These are phyloP conservation scores for Platorchestia sp. DNA, from an alignment of 1,140 invertebrate genomes.

Conservation along the genomic window DNA sequence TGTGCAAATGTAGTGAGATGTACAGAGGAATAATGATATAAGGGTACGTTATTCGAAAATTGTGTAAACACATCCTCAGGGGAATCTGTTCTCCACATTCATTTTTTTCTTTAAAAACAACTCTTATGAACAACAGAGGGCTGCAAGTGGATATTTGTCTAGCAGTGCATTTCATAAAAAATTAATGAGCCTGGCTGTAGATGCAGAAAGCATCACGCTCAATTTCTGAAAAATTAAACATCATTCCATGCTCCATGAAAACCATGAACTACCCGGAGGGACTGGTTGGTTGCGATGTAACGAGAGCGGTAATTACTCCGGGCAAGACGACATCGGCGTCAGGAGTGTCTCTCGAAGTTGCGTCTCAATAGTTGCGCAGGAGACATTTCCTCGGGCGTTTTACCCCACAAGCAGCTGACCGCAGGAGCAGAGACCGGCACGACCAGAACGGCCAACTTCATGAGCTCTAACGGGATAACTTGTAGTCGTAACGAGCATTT, in stretches of 20 bases:
- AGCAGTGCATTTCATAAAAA: neutral
- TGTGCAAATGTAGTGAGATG: neutral
- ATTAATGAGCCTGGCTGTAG: neutral
- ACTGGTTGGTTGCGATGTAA: neutral
- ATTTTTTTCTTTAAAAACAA: neutral
- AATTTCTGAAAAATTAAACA: neutral
- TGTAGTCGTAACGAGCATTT: neutral
- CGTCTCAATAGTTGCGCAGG: neutral
- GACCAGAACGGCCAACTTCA: neutral
- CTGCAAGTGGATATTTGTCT: neutral
- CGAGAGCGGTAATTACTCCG: neutral
- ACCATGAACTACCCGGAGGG: neutral
- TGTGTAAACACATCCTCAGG: neutral
- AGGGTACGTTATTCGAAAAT: neutral
- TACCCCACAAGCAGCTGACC: conserved; percentile 21
- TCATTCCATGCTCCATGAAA: neutral
- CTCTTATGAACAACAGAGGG: neutral
- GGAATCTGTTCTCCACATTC: neutral
- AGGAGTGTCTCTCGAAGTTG: neutral
- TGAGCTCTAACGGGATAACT: neutral
- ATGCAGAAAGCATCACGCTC: neutral
- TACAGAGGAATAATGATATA: neutral
- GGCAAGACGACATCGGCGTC: neutral
- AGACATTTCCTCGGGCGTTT: neutral
- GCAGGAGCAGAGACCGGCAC: neutral